A percentile compares a stretch with the other conserved stretches of the same genome.
Evolutionary conservation across 2,888 invertebrate species (phyloP).

Genomic region (Eristalis pertinax): DNA sequence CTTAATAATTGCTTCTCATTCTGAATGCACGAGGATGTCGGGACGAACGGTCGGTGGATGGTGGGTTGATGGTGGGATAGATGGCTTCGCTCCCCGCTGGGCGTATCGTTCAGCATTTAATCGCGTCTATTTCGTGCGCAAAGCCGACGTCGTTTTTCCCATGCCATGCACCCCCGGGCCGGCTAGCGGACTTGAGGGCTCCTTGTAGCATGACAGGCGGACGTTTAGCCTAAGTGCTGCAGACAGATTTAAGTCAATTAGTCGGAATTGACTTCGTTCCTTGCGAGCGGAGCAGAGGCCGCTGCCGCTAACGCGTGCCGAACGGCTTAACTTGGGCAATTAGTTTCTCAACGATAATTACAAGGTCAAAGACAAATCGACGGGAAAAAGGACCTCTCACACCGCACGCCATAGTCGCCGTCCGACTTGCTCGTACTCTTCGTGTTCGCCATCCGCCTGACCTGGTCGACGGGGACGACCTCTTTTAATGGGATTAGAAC

Average conservation of each 20-base stretch:
- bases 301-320: background rate
- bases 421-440: background rate
- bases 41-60: background rate
- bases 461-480: slow-evolving; percentile 36
- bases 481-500: slow-evolving; percentile 68
- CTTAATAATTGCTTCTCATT: slow-evolving; percentile 63
- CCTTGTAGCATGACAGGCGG: slow-evolving; percentile 58
- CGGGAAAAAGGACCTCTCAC: slow-evolving; percentile 36
- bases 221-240: slow-evolving; percentile 64
- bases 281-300: background rate
- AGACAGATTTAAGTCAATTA: slow-evolving; percentile 72
- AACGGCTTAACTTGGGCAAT: slow-evolving; percentile 66
- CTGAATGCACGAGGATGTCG: background rate
- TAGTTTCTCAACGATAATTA: slow-evolving; percentile 66
- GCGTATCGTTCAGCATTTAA: slow-evolving; percentile 62
- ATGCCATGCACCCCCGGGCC: background rate
- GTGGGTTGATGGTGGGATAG: background rate
- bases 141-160: slow-evolving; percentile 58
- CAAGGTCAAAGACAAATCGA: slow-evolving; percentile 66
- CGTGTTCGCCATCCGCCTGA: background rate
- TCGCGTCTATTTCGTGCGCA: slow-evolving; percentile 66
- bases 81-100: background rate
- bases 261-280: slow-evolving; percentile 60
- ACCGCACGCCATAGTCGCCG: background rate
- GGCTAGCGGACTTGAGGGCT: background rate